These are phyloP conservation scores for Gobiocypris rarus DNA, from an alignment of 2,113 vertebrate species.

Conservation along the genomic window DNA sequence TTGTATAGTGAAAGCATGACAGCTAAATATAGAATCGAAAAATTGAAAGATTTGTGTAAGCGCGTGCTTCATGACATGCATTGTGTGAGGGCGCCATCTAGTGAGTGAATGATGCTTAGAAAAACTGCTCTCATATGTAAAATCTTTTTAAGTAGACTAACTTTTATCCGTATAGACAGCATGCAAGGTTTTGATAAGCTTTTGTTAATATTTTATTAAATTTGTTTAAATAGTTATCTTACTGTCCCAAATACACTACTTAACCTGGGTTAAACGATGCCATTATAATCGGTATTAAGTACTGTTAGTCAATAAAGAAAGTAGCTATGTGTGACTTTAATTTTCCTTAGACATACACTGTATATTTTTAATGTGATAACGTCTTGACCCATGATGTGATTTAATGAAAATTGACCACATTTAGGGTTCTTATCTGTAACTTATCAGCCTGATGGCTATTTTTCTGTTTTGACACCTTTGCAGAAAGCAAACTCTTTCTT, in stretches of 20 bases:
- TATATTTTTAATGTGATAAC: too few relatives aligned
- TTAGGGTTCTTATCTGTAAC: not conserved
- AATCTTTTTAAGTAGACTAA: not conserved
- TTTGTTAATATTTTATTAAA: not conserved
- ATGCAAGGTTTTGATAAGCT: not conserved
- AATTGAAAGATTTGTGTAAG: not conserved
- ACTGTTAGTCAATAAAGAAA: not conserved
- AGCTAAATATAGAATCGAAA: not conserved
- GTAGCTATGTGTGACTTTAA: not conserved
- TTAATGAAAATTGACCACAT: not conserved
- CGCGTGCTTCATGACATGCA: not conserved
- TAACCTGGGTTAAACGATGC: not conserved
- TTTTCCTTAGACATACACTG: not conserved
- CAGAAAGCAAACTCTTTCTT: too few relatives aligned
- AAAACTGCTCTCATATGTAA: not conserved
- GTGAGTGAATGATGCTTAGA: not conserved
- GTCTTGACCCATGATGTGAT: too few relatives aligned
- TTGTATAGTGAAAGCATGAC: not conserved
- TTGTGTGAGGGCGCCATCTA: constrained; percentile 7
- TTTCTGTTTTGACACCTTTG: too few relatives aligned
- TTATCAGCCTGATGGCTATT: not conserved
- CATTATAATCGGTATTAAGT: not conserved
- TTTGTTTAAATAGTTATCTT: not conserved
- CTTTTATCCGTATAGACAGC: not conserved
- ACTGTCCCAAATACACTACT: not conserved